Conservation (phyloP, 1,140 invertebrate genomes). For the Pteromalus puparum region DNA sequence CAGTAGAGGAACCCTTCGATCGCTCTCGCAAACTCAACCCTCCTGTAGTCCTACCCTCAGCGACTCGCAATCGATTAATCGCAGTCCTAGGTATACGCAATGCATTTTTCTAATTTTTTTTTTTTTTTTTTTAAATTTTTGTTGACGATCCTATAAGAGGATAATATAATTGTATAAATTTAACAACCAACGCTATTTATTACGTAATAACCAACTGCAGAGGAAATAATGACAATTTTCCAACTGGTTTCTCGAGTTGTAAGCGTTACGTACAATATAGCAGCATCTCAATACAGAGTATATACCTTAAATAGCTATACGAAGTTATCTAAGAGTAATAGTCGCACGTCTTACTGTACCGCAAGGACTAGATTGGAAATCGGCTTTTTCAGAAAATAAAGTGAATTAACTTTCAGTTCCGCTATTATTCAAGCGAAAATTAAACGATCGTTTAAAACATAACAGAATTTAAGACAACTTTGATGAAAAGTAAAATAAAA, state of each 20-base stretch:
- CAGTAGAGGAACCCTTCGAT: constrained; percentile 66
- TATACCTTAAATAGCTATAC: no score
- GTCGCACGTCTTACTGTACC: no score
- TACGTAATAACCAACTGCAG: background rate
- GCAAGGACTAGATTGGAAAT: no score
- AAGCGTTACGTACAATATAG: no score
- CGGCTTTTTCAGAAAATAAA: no score
- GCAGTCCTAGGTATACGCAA: constrained; percentile 67
- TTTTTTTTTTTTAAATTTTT: constrained; percentile 2
- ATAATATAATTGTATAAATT: background rate
- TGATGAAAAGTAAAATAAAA: no score
- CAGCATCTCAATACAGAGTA: no score
- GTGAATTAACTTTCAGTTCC: no score
- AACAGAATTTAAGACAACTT: no score
- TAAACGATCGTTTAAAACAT: background rate
- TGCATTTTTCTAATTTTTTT: no score
- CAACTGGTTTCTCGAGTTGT: no score
- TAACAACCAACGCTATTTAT: background rate
- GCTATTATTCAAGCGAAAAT: background rate
- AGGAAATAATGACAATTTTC: background rate
- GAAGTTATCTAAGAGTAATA: no score
- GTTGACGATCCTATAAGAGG: background rate
- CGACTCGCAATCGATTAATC: constrained; percentile 62
- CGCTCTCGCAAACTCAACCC: constrained; percentile 67
- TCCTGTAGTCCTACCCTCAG: constrained; percentile 59